Evolutionary conservation across 2,797 vertebrate genomes (phyloP).

Genomic region (Sebastes oblongus): DNA sequence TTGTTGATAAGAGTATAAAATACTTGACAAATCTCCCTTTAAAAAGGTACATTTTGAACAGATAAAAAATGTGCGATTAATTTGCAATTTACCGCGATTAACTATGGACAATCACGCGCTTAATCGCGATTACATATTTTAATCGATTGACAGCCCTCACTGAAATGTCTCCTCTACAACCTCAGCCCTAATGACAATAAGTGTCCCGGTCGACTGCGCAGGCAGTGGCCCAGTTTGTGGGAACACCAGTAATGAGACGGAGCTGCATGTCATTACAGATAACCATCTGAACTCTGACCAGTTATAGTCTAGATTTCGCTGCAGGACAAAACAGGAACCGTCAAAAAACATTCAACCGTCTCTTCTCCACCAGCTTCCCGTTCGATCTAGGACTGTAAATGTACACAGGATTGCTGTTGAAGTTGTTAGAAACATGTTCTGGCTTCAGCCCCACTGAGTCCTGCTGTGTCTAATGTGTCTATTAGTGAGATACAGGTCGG

Average conservation of each 20-base stretch:
- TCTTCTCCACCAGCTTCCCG: neutral
- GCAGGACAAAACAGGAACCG: neutral
- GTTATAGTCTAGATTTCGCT: neutral
- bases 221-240: neutral
- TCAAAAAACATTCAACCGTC: neutral
- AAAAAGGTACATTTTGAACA: no score
- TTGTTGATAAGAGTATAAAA: no score
- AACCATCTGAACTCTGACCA: neutral
- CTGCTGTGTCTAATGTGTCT: neutral
- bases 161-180: neutral
- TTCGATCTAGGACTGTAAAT: neutral
- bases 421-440: neutral
- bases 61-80: no score
- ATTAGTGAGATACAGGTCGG: neutral
- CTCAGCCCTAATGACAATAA: neutral
- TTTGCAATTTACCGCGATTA: no score
- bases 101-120: no score
- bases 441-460: neutral
- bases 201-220: neutral
- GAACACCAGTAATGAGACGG: neutral
- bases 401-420: neutral
- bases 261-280: constrained; percentile 9
- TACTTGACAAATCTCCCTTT: no score
- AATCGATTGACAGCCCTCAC: no score
- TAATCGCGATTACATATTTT: accelerated